Evolutionary conservation across 1,140 invertebrate genomes (phyloP).

Genomic region (Archegozetes longisetosus): DNA sequence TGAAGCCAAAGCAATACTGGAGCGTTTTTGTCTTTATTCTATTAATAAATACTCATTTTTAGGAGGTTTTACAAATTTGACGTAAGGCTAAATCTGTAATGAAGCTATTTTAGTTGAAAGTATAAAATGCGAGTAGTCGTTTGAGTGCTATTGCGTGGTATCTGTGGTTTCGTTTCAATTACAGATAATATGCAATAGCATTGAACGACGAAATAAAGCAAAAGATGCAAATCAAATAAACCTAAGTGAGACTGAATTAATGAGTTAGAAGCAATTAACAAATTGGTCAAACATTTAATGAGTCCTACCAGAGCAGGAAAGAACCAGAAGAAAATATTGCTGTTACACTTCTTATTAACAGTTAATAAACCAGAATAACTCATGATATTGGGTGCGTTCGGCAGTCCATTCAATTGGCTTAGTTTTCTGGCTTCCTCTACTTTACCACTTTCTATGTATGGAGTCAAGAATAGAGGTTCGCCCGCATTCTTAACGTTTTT

Average conservation of each 20-base stretch:
- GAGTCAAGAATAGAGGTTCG: conserved; percentile 17
- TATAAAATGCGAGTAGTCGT: too few relatives aligned
- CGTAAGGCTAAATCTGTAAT: too few relatives aligned
- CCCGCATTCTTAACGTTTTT: neutral
- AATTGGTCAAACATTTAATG: neutral
- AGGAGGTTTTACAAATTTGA: neutral
- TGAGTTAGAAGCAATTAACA: too few relatives aligned
- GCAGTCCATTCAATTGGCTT: neutral
- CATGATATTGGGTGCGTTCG: neutral
- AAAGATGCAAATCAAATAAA: too few relatives aligned
- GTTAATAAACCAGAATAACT: conserved; percentile 17
- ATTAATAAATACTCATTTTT: too few relatives aligned
- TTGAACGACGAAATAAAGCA: too few relatives aligned
- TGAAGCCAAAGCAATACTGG: conserved; percentile 71
- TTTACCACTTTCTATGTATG: conserved; percentile 18
- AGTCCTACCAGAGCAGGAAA: conserved; percentile 20
- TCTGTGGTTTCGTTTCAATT: too few relatives aligned
- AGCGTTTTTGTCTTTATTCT: conserved; percentile 20
- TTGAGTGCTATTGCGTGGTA: too few relatives aligned
- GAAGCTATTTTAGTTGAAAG: too few relatives aligned
- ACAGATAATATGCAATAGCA: too few relatives aligned
- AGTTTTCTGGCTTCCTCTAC: conserved; percentile 8
- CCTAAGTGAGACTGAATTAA: too few relatives aligned
- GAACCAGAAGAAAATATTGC: conserved; percentile 23
- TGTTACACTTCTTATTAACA: conserved; percentile 16